Percentiles rank a stretch among this genome's conserved stretches.
phyloP scores from a whole-genome alignment of 2,888 invertebrate species.

The Drosophila neonasuta region DNA sequence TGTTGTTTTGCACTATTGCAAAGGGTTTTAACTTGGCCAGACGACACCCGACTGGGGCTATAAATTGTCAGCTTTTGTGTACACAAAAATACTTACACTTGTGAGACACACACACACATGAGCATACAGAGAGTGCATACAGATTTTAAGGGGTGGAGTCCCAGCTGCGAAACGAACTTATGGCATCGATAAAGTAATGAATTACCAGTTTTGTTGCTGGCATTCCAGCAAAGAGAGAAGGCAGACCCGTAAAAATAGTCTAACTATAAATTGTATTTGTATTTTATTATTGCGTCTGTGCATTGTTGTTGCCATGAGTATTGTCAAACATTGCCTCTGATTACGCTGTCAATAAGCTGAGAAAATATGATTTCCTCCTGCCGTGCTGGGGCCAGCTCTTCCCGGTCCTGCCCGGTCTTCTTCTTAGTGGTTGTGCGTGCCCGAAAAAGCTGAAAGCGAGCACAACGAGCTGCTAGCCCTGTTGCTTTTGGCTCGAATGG shows the following conservation, averaged over 20 bases:
- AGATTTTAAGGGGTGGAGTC: conserved; percentile 26
- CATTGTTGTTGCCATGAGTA: conserved; percentile 44
- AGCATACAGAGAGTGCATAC: neutral
- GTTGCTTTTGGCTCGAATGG: conserved; percentile 49
- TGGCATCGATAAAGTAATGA: conserved; percentile 79
- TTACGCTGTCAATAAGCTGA: conserved; percentile 78
- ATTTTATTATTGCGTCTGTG: conserved; percentile 67
- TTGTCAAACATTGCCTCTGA: conserved; percentile 68
- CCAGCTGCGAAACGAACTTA: conserved; percentile 75
- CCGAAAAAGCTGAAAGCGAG: conserved; percentile 20
- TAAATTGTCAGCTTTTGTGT: conserved; percentile 77
- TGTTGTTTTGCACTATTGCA: conserved; percentile 23
- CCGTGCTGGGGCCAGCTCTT: neutral
- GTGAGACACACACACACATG: conserved; percentile 5
- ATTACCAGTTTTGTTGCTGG: conserved; percentile 65
- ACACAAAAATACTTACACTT: conserved; percentile 53
- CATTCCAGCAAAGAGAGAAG: neutral
- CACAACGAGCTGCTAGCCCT: conserved; percentile 37
- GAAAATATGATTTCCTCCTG: conserved; percentile 69
- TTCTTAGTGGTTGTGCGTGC: conserved; percentile 33
- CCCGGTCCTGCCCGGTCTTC: no score
- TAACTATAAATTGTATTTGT: conserved; percentile 72
- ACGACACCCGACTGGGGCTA: conserved; percentile 55
- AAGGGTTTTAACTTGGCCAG: conserved; percentile 53
- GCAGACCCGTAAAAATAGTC: conserved; percentile 43